A percentile compares a stretch with the other conserved stretches of the same genome.
Conservation (phyloP, 1,140 invertebrate species). For the Alviniconcha marisindica region DNA sequence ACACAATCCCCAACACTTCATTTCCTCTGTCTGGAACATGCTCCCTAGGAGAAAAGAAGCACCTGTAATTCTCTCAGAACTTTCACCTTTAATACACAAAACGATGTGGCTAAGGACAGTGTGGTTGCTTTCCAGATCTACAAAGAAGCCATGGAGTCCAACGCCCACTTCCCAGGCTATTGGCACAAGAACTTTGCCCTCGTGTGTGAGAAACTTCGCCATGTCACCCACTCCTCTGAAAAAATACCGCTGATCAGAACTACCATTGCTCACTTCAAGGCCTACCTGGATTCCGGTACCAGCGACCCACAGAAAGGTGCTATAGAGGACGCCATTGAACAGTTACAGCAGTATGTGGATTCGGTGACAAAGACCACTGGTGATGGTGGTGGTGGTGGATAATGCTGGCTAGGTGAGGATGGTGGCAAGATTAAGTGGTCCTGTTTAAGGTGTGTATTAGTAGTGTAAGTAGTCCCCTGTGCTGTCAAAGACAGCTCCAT, state of each 20-base stretch:
- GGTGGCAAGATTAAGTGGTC: background rate
- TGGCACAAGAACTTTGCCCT: slow-evolving; percentile 74
- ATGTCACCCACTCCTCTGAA: slow-evolving; percentile 41
- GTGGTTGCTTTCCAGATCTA: slow-evolving; percentile 58
- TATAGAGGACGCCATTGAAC: slow-evolving; percentile 53
- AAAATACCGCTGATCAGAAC: slow-evolving; percentile 51
- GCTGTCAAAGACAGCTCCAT: no score
- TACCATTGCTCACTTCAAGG: slow-evolving; percentile 61
- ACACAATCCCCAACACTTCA: no score
- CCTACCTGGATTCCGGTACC: slow-evolving; percentile 54
- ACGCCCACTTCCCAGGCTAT: slow-evolving; percentile 54
- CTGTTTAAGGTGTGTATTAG: background rate
- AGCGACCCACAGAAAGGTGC: slow-evolving; percentile 50
- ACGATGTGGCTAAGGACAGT: no score
- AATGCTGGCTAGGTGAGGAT: background rate
- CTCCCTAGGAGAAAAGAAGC: no score
- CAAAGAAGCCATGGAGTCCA: slow-evolving; percentile 48
- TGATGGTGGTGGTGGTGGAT: no score
- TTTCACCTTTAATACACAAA: no score
- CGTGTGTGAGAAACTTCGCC: slow-evolving; percentile 65
- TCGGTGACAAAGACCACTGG: background rate
- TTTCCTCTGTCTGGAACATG: no score
- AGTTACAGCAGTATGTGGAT: slow-evolving; percentile 42
- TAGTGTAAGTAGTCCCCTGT: no score
- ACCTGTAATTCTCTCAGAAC: no score